phyloP scores from a whole-genome alignment of 2,113 vertebrate genomes.

The Myrmecophaga tridactyla region DNA sequence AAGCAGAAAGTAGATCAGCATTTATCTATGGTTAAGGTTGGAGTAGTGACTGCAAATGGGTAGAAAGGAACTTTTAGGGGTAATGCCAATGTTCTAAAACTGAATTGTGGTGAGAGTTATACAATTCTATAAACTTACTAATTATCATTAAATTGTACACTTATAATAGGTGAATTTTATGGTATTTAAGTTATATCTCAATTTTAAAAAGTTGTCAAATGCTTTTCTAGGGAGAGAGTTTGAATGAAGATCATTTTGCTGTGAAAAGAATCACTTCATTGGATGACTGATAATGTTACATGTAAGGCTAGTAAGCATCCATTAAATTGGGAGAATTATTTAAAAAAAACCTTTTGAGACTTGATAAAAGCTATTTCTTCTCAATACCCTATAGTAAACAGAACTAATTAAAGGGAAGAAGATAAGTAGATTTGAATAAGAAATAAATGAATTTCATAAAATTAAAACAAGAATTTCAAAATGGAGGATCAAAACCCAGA shows the following conservation, averaged over 20 bases:
- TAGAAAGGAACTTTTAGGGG: not conserved
- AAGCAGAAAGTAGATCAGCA: not conserved
- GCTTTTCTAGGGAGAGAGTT: not conserved
- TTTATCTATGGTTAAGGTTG: not conserved
- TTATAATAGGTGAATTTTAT: not conserved
- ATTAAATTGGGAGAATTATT: not conserved
- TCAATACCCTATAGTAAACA: slow-evolving; percentile 11
- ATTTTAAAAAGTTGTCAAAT: not conserved
- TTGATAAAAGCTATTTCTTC: not conserved
- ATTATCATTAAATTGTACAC: not conserved
- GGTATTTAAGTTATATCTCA: not conserved
- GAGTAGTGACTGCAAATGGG: not conserved
- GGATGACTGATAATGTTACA: slow-evolving; percentile 24
- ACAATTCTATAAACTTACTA: not conserved
- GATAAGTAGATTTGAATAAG: not conserved
- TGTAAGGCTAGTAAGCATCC: not conserved
- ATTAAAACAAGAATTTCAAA: not conserved
- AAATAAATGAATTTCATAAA: not conserved
- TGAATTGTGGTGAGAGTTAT: not conserved
- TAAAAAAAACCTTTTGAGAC: slow-evolving; percentile 2
- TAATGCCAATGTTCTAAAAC: slow-evolving; percentile 19
- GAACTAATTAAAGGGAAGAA: not conserved
- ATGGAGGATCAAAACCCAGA: not conserved
- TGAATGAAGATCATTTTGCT: not conserved
- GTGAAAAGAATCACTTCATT: not conserved